These are phyloP conservation scores for Nephila pilipes DNA, from an alignment of 1,140 invertebrate genomes.

Conservation along the genomic window DNA sequence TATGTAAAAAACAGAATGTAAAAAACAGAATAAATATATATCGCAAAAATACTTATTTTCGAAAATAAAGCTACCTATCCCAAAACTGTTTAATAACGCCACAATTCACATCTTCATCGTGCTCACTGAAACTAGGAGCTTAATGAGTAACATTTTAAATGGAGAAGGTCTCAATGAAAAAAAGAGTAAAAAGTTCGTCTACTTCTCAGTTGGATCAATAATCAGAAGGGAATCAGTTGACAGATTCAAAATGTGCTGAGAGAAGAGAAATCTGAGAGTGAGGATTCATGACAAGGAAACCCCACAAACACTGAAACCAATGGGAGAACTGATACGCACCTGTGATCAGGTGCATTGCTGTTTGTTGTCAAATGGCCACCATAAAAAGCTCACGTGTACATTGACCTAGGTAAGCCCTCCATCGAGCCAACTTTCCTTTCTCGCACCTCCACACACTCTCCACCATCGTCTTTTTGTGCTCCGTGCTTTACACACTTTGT, in stretches of 20 bases:
- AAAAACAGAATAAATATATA: too few relatives aligned
- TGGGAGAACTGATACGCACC: slow-evolving; percentile 49
- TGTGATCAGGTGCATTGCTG: slow-evolving; percentile 54
- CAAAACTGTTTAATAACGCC: too few relatives aligned
- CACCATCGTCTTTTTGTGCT: background rate
- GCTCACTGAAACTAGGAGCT: too few relatives aligned
- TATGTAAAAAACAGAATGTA: too few relatives aligned
- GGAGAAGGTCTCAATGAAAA: background rate
- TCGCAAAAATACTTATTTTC: too few relatives aligned
- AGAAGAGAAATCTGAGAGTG: slow-evolving; percentile 20
- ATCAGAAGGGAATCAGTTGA: background rate
- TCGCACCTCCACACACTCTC: background rate
- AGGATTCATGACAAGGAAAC: slow-evolving; percentile 48
- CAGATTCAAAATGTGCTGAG: slow-evolving; percentile 32
- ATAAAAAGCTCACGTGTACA: slow-evolving; percentile 28
- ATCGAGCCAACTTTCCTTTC: background rate
- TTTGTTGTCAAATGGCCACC: slow-evolving; percentile 52
- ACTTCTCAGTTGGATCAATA: slow-evolving; percentile 13
- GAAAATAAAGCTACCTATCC: too few relatives aligned
- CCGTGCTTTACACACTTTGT: slow-evolving; percentile 9
- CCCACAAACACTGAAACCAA: slow-evolving; percentile 44
- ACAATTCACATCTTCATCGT: too few relatives aligned
- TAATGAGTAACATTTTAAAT: too few relatives aligned
- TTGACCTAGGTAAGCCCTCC: slow-evolving; percentile 40
- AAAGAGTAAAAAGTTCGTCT: background rate